Conservation (phyloP, 2,113 vertebrate species). For the Hystrix cristata region DNA sequence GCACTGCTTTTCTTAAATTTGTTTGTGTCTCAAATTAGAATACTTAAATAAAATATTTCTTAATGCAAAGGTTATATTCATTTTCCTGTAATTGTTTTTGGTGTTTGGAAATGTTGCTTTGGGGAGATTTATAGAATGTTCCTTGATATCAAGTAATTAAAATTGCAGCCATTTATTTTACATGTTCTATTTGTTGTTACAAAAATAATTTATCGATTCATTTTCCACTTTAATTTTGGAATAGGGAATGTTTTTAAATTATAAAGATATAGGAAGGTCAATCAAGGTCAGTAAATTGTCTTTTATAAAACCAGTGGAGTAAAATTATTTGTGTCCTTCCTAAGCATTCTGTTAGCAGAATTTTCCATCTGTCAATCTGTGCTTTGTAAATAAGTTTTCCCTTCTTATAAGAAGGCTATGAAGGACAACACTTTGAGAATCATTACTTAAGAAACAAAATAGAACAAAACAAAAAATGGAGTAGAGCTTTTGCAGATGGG, state of each 20-base stretch:
- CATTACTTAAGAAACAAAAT: neutral
- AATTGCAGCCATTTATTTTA: neutral
- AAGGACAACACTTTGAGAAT: slow-evolving; percentile 30
- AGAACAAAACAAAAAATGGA: neutral
- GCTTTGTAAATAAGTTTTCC: slow-evolving; percentile 51
- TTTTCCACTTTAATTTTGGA: slow-evolving; percentile 71
- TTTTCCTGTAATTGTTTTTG: slow-evolving; percentile 40
- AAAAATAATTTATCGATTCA: slow-evolving; percentile 51
- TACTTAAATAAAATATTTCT: slow-evolving; percentile 38
- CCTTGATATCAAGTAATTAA: slow-evolving; percentile 64
- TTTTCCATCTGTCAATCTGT: slow-evolving; percentile 5
- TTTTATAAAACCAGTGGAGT: slow-evolving; percentile 43
- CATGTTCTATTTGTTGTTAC: neutral
- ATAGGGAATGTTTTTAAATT: slow-evolving; percentile 66
- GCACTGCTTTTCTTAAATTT: slow-evolving; percentile 25
- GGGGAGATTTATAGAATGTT: slow-evolving; percentile 25
- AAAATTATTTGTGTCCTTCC: slow-evolving; percentile 17
- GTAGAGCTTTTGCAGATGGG: neutral
- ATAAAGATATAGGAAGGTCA: slow-evolving; percentile 45
- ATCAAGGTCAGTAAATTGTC: slow-evolving; percentile 53
- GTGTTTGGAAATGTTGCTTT: slow-evolving; percentile 50
- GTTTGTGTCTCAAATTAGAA: slow-evolving; percentile 57
- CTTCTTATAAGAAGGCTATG: neutral
- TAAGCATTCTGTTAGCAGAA: slow-evolving; percentile 37
- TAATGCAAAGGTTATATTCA: neutral